Evolutionary conservation across 2,797 vertebrate species (phyloP), one percentile per base, ranked within the genome.

Genomic region (Sandelia bainsii): DNA sequence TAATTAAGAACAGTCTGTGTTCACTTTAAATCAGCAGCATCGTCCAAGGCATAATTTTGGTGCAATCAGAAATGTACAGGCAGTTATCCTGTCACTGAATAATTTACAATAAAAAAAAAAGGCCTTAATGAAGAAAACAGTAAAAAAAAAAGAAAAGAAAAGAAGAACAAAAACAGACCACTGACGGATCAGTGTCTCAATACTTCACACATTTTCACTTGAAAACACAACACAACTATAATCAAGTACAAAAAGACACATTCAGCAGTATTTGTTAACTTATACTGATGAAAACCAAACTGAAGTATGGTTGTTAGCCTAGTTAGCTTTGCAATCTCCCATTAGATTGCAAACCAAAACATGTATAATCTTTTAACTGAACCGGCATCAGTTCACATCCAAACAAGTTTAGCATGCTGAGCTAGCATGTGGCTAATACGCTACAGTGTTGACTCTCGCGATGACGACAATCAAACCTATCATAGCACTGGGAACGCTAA

Each of bases 181-280:
- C 10, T 39, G 9, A 39, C 9, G 12, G 4, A 16, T 44, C 42
- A 19, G 42, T 44, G 42, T 44, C 16, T 19, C 16, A 44, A 51
- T 16, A 64, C 22, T 45, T 48, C 9, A 60, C 5, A 54, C 14
- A 19, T 17, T 19, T 23, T 4, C 6, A 62, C 19, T 2, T 50
- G 10, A 57, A 69, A 69, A 62, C 46, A 71, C 57, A 79, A 75
- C 37, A 25, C 23, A 66, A 56, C 14, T 25, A 29, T 8, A 44
- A 57, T 32, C 5, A 52, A 39, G 20, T 6, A 48, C 1, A 62
- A 8, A 44, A 22, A 50, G 10, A n/a, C 5, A 17, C 23, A 19
- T 14, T 63, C 8, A 62, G 42, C 17, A 62, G 42, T 0, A 32
- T 19, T 39, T 22, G 6, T 40, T 12, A 46, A 46, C 42, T 52